phyloP scores from a whole-genome alignment of 2,888 invertebrate genomes.

The Automeris io region DNA sequence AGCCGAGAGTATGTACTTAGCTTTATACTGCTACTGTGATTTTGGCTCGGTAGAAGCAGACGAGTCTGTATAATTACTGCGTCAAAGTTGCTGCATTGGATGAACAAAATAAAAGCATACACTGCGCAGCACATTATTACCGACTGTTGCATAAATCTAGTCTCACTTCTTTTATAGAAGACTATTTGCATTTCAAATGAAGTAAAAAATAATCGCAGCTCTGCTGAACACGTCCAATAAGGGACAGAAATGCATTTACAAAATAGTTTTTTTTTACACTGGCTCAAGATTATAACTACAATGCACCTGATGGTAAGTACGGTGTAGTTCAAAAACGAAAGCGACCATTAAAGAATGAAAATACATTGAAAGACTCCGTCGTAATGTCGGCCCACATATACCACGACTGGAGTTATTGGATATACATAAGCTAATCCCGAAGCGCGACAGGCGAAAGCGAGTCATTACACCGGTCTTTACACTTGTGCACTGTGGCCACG shows the following conservation, averaged over 20 bases:
- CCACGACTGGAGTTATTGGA: too few relatives aligned
- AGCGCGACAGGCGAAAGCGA: too few relatives aligned
- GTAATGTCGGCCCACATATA: too few relatives aligned
- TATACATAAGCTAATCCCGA: too few relatives aligned
- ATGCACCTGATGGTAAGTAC: too few relatives aligned
- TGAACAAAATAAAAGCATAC: constrained; percentile 4
- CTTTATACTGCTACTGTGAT: constrained; percentile 5
- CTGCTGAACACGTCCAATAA: not conserved
- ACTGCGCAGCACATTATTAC: constrained; percentile 4
- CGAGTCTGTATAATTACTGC: constrained; percentile 5
- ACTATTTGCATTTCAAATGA: constrained; percentile 5
- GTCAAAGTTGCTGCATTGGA: constrained; percentile 2
- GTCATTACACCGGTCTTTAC: too few relatives aligned
- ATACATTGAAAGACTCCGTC: too few relatives aligned
- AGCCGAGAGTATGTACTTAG: constrained; percentile 1
- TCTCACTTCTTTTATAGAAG: constrained; percentile 1
- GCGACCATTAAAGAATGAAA: too few relatives aligned
- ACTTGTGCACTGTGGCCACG: too few relatives aligned
- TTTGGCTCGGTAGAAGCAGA: constrained; percentile 4
- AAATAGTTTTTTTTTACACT: too few relatives aligned
- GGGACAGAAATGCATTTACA: not conserved
- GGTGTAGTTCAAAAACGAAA: too few relatives aligned
- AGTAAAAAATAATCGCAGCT: constrained; percentile 1
- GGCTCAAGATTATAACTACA: too few relatives aligned
- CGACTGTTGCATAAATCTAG: constrained; percentile 6